Percentiles rank a stretch among this genome's conserved stretches.
Conservation (phyloP, 2,113 vertebrate genomes). For the Tupaia chinensis region DNA sequence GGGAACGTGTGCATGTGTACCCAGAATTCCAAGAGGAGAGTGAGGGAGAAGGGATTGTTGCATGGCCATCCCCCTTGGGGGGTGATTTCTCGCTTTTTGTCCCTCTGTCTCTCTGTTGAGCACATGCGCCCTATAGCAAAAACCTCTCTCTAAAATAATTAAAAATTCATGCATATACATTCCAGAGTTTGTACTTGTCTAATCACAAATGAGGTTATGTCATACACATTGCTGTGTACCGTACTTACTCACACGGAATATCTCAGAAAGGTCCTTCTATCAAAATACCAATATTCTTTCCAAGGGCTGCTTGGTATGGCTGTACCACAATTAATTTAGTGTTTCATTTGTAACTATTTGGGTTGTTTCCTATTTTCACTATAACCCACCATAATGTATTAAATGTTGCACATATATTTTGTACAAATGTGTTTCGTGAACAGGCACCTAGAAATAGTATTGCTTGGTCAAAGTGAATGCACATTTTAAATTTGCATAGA, state of each 20-base stretch:
- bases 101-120: no score
- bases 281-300: not conserved
- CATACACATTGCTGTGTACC: not conserved
- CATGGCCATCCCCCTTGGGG: no score
- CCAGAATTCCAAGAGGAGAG: no score
- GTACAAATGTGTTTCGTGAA: not conserved
- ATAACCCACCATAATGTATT: not conserved
- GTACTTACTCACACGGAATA: not conserved
- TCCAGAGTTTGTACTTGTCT: not conserved
- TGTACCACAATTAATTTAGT: not conserved
- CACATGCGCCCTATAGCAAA: no score
- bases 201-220: not conserved
- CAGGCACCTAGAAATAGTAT: not conserved
- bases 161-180: not conserved
- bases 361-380: not conserved
- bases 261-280: not conserved
- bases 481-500: constrained; percentile 22
- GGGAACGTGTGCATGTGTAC: no score
- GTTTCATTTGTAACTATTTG: not conserved
- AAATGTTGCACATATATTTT: not conserved
- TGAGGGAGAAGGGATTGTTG: no score
- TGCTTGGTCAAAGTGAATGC: not conserved
- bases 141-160: no score
- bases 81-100: no score
- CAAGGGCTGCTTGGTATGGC: not conserved